Conservation (phyloP, 2,888 invertebrate species). For the Lasius fuliginosus region DNA sequence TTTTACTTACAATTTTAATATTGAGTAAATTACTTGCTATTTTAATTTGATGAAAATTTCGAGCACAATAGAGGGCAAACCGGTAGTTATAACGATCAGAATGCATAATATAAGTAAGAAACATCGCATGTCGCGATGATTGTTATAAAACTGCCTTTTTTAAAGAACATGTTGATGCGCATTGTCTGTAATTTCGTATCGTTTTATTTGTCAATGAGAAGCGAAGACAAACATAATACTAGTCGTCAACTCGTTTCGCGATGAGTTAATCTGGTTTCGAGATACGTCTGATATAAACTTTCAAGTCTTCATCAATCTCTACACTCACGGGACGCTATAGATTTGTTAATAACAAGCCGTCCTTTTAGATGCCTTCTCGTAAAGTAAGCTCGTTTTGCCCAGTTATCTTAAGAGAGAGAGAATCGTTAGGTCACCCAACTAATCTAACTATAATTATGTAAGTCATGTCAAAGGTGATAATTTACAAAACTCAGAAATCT, state of each 20-base stretch:
- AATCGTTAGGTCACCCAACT: slow-evolving; percentile 1
- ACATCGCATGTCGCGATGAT: too few relatives aligned
- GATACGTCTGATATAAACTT: slow-evolving; percentile 39
- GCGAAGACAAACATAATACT: slow-evolving; percentile 2
- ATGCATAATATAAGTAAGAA: too few relatives aligned
- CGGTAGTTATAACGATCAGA: background rate
- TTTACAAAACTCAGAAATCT: slow-evolving; percentile 26
- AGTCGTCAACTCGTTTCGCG: background rate
- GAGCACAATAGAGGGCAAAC: background rate
- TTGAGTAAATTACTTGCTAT: background rate
- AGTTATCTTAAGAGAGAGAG: slow-evolving; percentile 38
- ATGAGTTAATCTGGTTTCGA: slow-evolving; percentile 34
- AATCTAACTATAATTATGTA: slow-evolving; percentile 24
- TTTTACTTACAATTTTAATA: slow-evolving; percentile 10
- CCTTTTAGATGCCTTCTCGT: background rate
- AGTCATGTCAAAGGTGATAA: background rate
- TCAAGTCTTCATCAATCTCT: slow-evolving; percentile 15
- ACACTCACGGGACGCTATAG: slow-evolving; percentile 6
- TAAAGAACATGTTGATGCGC: slow-evolving; percentile 3
- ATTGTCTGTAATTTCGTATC: slow-evolving; percentile 1
- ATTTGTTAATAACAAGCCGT: slow-evolving; percentile 42
- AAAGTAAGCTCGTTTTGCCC: slow-evolving; percentile 9
- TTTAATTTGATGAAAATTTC: background rate
- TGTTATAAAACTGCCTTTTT: slow-evolving; percentile 10
- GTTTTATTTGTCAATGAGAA: background rate